These are phyloP conservation scores for Aproaerema taeniolella DNA, from an alignment of 2,888 invertebrate species.

Conservation along the genomic window DNA sequence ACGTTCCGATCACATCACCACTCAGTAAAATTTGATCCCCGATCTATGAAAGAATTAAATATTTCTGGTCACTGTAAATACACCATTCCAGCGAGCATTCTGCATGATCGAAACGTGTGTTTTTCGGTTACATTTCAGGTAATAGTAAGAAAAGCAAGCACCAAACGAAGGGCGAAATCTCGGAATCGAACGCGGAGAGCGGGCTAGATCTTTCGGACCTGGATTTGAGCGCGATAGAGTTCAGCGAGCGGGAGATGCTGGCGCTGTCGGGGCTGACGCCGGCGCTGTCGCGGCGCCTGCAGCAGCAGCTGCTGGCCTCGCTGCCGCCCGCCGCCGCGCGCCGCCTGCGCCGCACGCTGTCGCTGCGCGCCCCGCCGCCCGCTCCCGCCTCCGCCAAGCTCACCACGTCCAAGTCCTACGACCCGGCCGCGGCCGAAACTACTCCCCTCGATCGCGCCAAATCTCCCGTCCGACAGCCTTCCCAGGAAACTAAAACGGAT, in stretches of 20 bases:
- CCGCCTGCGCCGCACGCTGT: constrained; percentile 81
- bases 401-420: constrained; percentile 27
- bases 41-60: too few species aligned
- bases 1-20: too few species aligned
- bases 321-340: constrained; percentile 83
- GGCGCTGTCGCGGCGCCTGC: constrained; percentile 82
- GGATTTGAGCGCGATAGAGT: constrained; percentile 81
- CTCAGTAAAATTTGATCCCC: too few species aligned
- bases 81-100: constrained; percentile 65
- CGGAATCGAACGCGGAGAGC: constrained; percentile 38
- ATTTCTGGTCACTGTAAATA: constrained; percentile 60
- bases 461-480: constrained; percentile 10
- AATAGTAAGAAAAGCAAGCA: constrained; percentile 63
- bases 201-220: constrained; percentile 78
- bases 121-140: constrained; percentile 72
- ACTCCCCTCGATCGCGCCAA: constrained; percentile 31
- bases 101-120: constrained; percentile 78
- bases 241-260: constrained; percentile 83
- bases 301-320: constrained; percentile 83
- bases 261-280: constrained; percentile 83
- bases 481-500: too few species aligned
- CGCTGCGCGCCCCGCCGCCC: constrained; percentile 54
- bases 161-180: constrained; percentile 35
- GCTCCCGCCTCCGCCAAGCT: constrained; percentile 30
- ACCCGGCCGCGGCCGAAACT: constrained; percentile 16